Evolutionary conservation across 1,140 invertebrate genomes (phyloP), one percentile per base, ranked within the genome.

Genomic region (Heliconius hewitsoni): DNA sequence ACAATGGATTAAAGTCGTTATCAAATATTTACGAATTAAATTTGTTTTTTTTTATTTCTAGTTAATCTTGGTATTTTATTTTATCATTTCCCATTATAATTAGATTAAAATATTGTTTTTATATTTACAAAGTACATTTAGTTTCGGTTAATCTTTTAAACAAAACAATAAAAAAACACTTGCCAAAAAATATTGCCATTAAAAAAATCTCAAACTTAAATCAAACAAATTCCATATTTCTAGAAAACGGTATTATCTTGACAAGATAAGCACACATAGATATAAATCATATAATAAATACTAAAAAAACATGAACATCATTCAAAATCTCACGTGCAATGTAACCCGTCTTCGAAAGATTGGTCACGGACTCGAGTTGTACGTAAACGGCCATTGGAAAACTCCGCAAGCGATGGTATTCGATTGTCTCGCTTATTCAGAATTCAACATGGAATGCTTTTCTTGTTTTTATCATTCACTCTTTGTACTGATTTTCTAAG

Each of bases 301-400:
- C 27, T 16, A 30, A 30, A 66, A 34, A 66, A 66, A 66, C 60
- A 30, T 66, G 60, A 66, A 5, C 27, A 66, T 66, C 9, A 16
- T 74, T 55, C 46, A 79, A 79, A 76, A 76, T 37, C 42, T 79
- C 74, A 79, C 39, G 46, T 73, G 27, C 77, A 50, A 39, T 42
- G 72, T 60, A 50, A 78, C 42, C 23, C 50, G 23, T 52, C 55
- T 55, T 13, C 37, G 50, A 66, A 72, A 70, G 73, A 74, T 79
- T 79, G 34, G 78, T 46, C 57, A 74, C 66, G 60, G 60, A 30
- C 27, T 66, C 11, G 27, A 9, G 27, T 30, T 4, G 3, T 46
- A 46, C 42, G 42, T 46, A 16, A 4, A 66, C 27, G 23, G 9
- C 11, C 27, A 66, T 66, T 66, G 60, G 27, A 66, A 66, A 66